Percentiles rank a stretch among this genome's conserved stretches.
These are phyloP conservation scores for Cuculus canorus DNA, from an alignment of 2,797 vertebrate genomes.

Conservation along the genomic window DNA sequence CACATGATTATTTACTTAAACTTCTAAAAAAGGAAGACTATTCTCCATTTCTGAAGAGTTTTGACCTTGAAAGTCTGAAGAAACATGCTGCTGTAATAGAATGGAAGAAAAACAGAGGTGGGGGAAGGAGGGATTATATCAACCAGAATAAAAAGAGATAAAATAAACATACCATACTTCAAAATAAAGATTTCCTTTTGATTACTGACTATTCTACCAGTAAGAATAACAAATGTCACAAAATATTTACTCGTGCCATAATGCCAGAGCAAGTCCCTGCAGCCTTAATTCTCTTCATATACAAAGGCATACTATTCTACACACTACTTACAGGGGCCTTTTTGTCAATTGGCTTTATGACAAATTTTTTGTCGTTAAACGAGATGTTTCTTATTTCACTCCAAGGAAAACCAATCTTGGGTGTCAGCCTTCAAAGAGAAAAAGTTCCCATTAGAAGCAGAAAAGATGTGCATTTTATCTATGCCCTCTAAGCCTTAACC, in stretches of 20 bases:
- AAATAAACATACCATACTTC: background rate
- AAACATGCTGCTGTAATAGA: background rate
- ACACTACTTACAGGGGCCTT: constrained; percentile 92
- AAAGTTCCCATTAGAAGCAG: constrained; percentile 41
- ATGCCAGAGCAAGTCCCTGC: background rate
- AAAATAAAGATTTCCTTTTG: background rate
- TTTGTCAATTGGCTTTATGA: constrained; percentile 99
- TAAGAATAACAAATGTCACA: background rate
- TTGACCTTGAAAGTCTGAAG: background rate
- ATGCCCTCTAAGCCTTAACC: background rate
- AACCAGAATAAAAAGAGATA: background rate
- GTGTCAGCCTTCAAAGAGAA: constrained; percentile 86
- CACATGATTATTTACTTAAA: background rate
- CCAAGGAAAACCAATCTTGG: constrained; percentile 99
- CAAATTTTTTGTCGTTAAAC: constrained; percentile 98
- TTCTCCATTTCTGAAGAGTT: background rate
- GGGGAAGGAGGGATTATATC: background rate
- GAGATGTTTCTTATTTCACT: constrained; percentile 99
- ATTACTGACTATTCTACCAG: background rate
- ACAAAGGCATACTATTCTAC: background rate
- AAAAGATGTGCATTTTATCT: background rate
- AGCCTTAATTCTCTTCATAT: background rate
- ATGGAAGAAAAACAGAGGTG: background rate
- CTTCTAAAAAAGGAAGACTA: background rate
- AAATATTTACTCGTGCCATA: background rate